Conservation (phyloP, 2,797 vertebrate genomes). For the Bucorvus abyssinicus region DNA sequence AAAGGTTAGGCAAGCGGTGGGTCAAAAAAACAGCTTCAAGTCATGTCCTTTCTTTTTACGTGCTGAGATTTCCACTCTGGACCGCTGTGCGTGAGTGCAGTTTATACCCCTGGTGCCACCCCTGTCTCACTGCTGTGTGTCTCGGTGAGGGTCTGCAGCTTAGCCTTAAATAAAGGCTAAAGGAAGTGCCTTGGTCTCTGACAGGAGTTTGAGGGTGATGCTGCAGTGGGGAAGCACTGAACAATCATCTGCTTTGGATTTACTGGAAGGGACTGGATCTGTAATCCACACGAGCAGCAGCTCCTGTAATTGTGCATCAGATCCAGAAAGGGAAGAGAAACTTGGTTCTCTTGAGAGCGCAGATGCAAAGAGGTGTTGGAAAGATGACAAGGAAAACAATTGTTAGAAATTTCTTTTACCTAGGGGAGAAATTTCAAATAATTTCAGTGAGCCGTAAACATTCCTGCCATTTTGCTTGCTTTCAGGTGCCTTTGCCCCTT, state of each 20-base stretch:
- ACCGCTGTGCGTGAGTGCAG: accelerated
- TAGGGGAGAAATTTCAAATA: conserved; percentile 3
- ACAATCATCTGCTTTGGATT: neutral
- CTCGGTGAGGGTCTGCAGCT: neutral
- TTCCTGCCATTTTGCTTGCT: neutral
- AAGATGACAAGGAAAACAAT: conserved; percentile 31
- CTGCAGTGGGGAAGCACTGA: neutral
- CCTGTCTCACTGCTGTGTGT: neutral
- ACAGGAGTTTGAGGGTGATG: neutral
- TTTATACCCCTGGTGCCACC: neutral
- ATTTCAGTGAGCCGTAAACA: conserved; percentile 17
- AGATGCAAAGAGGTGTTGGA: neutral
- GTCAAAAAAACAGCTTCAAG: neutral
- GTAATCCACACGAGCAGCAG: neutral
- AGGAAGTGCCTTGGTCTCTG: neutral
- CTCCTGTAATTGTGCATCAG: neutral
- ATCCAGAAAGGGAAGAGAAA: neutral
- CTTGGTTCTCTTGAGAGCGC: neutral
- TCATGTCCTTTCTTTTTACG: neutral
- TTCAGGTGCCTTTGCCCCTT: conserved; percentile 15
- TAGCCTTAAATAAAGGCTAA: neutral
- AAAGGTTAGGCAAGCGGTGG: neutral
- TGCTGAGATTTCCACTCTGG: neutral
- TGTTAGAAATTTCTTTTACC: conserved; percentile 32
- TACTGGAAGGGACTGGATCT: neutral